Percentiles rank a stretch among this genome's conserved stretches.
phyloP scores from a whole-genome alignment of 2,888 invertebrate genomes.

The Brachypterus glaber region DNA sequence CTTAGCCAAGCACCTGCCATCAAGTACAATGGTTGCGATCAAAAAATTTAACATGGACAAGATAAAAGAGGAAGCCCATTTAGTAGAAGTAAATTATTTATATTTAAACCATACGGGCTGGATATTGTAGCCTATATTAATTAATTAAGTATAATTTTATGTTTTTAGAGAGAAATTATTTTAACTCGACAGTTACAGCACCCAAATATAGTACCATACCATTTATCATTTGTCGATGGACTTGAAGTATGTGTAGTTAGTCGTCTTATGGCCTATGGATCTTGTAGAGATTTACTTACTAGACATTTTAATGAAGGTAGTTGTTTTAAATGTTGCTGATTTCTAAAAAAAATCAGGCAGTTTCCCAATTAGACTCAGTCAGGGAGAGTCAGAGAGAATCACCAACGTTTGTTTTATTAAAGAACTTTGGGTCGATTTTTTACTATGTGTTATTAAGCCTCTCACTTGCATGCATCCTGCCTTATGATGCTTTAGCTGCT shows the following conservation, averaged over 20 bases:
- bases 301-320: slow-evolving; percentile 57
- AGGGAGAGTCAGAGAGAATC: too few species aligned
- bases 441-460: too few species aligned
- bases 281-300: slow-evolving; percentile 68
- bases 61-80: slow-evolving; percentile 50
- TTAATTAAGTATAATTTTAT: slow-evolving; percentile 1
- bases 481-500: too few species aligned
- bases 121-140: too few species aligned
- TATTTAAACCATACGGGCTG: slow-evolving; percentile 2
- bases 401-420: too few species aligned
- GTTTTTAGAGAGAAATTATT: slow-evolving; percentile 66
- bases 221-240: slow-evolving; percentile 68
- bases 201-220: slow-evolving; percentile 65
- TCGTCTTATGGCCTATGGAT: slow-evolving; percentile 77
- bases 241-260: slow-evolving; percentile 69
- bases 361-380: too few species aligned
- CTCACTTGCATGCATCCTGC: too few species aligned
- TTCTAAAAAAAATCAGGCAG: too few species aligned
- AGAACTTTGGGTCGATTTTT: too few species aligned
- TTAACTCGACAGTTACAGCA: slow-evolving; percentile 70
- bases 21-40: slow-evolving; percentile 58
- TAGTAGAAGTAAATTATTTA: slow-evolving; percentile 43
- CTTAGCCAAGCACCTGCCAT: slow-evolving; percentile 57
- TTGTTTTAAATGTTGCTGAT: too few species aligned
- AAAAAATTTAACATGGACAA: slow-evolving; percentile 70